Evolutionary conservation across 2,797 vertebrate genomes (phyloP), one percentile per base, ranked within the genome.

Genomic region (Sebastes ruberrimus): DNA sequence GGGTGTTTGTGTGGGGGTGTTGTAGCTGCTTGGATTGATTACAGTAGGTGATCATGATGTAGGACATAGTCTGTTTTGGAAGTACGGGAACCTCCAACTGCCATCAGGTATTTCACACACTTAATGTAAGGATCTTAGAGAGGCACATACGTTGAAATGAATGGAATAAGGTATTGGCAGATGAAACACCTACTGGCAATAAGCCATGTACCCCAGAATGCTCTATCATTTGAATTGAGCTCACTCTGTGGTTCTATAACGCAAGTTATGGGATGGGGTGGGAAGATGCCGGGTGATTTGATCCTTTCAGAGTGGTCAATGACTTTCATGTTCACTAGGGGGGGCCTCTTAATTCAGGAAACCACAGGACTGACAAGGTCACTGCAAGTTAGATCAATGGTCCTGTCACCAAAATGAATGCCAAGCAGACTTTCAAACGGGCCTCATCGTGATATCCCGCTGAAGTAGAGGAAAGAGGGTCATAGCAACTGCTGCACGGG

Each of bases 301-400:
- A 55, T 25, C 32, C 32, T 49, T 23, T 53, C 23, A 65, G n/a
- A 60, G 2, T 32, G 30, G 42, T 66, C n/a, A 49, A 2, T 56
- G 33, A 60, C 30, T 13, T 10, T 10, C 28, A 46, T 59, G 14
- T 53, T 73, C 78, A 76, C 74, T 59, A 76, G 75, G 75, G 78
- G 81, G 66, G 35, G 35, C 13, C 35, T 38, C 35, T 38, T 38
- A 38, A 38, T 38, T 38, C 35, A 38, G 35, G 20, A 81, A 70
- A 63, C 10, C 25, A 52, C 20, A 38, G 2, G 20, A 56, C 33
- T 38, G 53, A 76, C 32, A 9, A 28, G 25, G 52, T n/a, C 52
- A 53, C 8, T 62, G 62, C 32, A 30, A 42, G n/a, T 30, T 46
- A 28, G 18, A 56, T 52, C 61, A 71, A 38, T 62, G 11, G 33